phyloP scores from a whole-genome alignment of 2,797 vertebrate species.

The Gymnodraco acuticeps region DNA sequence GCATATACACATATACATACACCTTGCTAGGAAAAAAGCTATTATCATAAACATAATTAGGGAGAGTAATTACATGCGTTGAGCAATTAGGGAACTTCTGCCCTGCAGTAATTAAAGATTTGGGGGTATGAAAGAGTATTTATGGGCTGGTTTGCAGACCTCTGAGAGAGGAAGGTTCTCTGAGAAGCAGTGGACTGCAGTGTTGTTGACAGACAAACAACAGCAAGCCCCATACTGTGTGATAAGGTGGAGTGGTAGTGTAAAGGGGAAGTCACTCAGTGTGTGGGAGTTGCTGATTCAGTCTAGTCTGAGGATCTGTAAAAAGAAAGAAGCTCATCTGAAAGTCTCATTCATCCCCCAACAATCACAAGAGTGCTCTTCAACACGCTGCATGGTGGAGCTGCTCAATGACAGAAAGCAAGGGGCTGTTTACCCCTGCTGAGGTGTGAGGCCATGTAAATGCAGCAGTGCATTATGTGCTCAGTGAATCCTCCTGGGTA shows the following conservation, averaged over 20 bases:
- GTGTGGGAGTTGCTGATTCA: conserved; percentile 45
- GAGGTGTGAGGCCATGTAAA: conserved; percentile 44
- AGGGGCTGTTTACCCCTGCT: conserved; percentile 32
- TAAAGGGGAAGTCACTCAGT: conserved; percentile 25
- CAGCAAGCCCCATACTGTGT: conserved; percentile 42
- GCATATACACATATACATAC: not conserved
- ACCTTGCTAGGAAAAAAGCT: conserved; percentile 20
- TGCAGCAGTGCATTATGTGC: conserved; percentile 41
- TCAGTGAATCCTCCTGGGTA: conserved; percentile 50
- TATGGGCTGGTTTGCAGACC: conserved; percentile 20
- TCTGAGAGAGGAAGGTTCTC: not conserved
- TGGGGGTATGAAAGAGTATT: conserved; percentile 47
- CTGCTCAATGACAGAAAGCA: conserved; percentile 16
- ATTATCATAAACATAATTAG: conserved; percentile 60
- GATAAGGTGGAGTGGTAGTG: conserved; percentile 38
- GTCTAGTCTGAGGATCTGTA: conserved; percentile 15
- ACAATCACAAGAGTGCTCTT: conserved; percentile 29
- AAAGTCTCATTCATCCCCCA: conserved; percentile 25
- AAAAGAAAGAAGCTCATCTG: conserved; percentile 25
- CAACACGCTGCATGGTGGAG: conserved; percentile 20
- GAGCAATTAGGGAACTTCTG: conserved; percentile 52
- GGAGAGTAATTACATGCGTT: conserved; percentile 48
- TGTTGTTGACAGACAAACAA: conserved; percentile 17
- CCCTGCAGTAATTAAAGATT: conserved; percentile 51
- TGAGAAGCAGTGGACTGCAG: conserved; percentile 30